Percentiles rank a stretch among this genome's conserved stretches.
phyloP scores from a whole-genome alignment of 92 coral and sea anemone genomes.

The Epizoanthus rinbou region DNA sequence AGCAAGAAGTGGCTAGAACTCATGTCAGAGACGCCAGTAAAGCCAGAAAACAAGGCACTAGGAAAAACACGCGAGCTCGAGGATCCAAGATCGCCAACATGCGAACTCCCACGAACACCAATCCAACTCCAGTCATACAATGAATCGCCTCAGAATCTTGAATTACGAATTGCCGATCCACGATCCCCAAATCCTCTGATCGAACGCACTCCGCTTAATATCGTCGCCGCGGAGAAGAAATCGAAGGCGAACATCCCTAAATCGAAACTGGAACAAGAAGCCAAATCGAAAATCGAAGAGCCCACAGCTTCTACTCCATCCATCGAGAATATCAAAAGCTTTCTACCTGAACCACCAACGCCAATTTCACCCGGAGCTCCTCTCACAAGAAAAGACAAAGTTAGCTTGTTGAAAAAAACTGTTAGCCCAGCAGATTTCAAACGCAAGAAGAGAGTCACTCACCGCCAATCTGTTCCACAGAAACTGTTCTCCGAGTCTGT shows the following conservation, averaged over 20 bases:
- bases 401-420: constrained; percentile 71
- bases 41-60: constrained; percentile 57
- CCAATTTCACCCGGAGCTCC: constrained; percentile 83
- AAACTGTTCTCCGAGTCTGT: constrained; percentile 80
- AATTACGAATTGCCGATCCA: constrained; percentile 71
- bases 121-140: constrained; percentile 72
- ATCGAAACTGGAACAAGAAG: constrained; percentile 34
- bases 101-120: constrained; percentile 80
- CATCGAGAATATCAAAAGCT: constrained; percentile 29
- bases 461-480: constrained; percentile 84
- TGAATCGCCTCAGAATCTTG: constrained; percentile 77
- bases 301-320: constrained; percentile 30
- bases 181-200: constrained; percentile 84
- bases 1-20: constrained; percentile 85
- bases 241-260: background rate
- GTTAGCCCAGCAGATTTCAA: constrained; percentile 74
- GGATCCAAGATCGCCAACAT: constrained; percentile 89
- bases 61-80: constrained; percentile 52
- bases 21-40: constrained; percentile 68
- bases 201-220: constrained; percentile 75
- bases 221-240: constrained; percentile 18
- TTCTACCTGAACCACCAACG: constrained; percentile 27
- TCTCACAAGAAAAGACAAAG: constrained; percentile 70
- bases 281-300: constrained; percentile 32
- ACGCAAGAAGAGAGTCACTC: constrained; percentile 57